A percentile compares a stretch with the other conserved stretches of the same genome.
phyloP scores from a whole-genome alignment of 2,888 invertebrate species.

The Macrophya alboannulata region DNA sequence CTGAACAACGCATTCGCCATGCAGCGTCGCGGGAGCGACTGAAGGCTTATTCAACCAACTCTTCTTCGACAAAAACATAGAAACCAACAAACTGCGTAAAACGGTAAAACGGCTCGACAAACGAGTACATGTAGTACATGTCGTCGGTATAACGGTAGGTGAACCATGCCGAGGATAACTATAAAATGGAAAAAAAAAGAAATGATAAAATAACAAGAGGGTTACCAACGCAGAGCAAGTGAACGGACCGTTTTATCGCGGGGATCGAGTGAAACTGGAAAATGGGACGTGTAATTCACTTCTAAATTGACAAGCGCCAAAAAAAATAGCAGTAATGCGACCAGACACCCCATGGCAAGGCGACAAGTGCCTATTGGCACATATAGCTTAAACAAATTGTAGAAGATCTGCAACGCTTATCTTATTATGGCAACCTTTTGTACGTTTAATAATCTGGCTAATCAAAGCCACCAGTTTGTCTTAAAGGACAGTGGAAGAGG shows the following conservation, averaged over 20 bases:
- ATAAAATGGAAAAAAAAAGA: constrained; percentile 49
- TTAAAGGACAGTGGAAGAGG: constrained; percentile 22
- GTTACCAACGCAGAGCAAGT: constrained; percentile 54
- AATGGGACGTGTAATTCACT: constrained; percentile 55
- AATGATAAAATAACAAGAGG: constrained; percentile 24
- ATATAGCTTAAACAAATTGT: constrained; percentile 46
- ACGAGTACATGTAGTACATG: constrained; percentile 71
- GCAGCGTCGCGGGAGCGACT: constrained; percentile 80
- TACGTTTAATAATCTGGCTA: constrained; percentile 23
- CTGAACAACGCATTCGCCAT: constrained; percentile 79
- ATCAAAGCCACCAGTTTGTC: constrained; percentile 1
- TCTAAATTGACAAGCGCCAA: constrained; percentile 56
- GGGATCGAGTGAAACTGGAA: constrained; percentile 68
- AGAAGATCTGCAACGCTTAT: constrained; percentile 45
- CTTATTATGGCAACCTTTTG: constrained; percentile 11
- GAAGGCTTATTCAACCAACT: constrained; percentile 78
- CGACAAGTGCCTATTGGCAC: constrained; percentile 53
- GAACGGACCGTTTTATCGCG: constrained; percentile 71
- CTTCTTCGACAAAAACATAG: constrained; percentile 75
- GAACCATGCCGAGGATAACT: constrained; percentile 55
- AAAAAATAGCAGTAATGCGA: constrained; percentile 53
- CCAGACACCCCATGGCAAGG: constrained; percentile 57
- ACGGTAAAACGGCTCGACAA: constrained; percentile 74
- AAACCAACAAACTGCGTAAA: constrained; percentile 75
- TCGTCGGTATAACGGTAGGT: constrained; percentile 68